Evolutionary conservation across 2,888 invertebrate species (phyloP), one percentile per base, ranked within the genome.

Genomic region (Aspidiotus rigidus): DNA sequence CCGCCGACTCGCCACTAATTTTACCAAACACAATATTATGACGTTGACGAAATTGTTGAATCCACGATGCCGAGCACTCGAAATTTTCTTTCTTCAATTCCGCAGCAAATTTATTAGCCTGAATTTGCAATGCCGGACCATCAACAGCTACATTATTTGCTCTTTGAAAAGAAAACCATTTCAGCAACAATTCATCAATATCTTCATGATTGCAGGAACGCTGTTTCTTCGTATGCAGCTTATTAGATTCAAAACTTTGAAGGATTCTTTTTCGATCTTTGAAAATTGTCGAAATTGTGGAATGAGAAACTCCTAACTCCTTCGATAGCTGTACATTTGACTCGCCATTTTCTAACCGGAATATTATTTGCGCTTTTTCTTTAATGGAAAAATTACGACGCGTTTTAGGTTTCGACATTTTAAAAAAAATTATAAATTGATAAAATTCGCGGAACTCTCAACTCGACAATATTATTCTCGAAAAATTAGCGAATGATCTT

Each of bases 201-300:
- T n/a, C n/a, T 17, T 61, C n/a, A 17, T 9, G 28, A 11, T 61
- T 61, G 10, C 69, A 67, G 39, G 63, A 40, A n/a, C 72, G 66
- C 17, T 71, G 44, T 59, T 70, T 54, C 59, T 72, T 72, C 39
- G 10, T 54, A 53, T 63, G 49, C 13, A 40, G 40, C 7, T 57
- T 49, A 64, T 69, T 71, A 40, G 70, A 70, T 56, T 75, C 72
- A 61, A 73, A 74, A 64, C 73, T 69, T 16, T 60, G 44, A 73
- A 73, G 66, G 56, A 72, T 72, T 59, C 54, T 63, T 10, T 71
- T 66, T 63, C 70, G 62, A 44, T 67, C 67, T 54, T 71, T 71
- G 69, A 69, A 70, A 44, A 73, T 71, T 40, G 72, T 72, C 1
- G 70, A 71, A 13, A 73, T 62, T 10, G 73, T 72, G 0, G 72